Evolutionary conservation across 2,888 invertebrate genomes (phyloP), one percentile per base, ranked within the genome.

Genomic region (Oligia fasciuncula): DNA sequence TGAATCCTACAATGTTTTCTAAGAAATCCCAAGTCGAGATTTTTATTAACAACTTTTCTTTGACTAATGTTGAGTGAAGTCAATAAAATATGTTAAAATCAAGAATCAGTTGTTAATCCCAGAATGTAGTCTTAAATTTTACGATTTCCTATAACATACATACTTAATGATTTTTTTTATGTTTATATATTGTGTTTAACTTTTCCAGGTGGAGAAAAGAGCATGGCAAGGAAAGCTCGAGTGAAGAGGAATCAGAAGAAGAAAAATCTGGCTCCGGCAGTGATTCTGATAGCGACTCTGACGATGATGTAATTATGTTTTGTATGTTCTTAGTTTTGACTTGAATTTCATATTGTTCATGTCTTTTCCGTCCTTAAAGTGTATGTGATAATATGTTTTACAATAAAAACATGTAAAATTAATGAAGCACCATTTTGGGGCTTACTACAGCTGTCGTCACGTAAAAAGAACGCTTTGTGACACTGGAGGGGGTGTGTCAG

Each of bases 201-300:
- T 19, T 49, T 85, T 85, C 6, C 68, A 97, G 97, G 88, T 97
- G 97, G 97, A 97, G 97, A 91, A 97, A 97, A 89, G 97, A 97
- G 86, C 97, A 97, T 91, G 97, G 97, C 2, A 97, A 97, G 77
- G 97, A 97, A 76, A 97, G 95, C 82, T 95, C 97, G 1, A 97
- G 96, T 89, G 98, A 98, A 83, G 98, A 98, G 77, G 97, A 97
- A 80, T 97, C 97, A 13, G 97, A 96, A 69, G 97, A 95, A 51
- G 96, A 97, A 71, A 97, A 97, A 87, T 97, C 97, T 66, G 97
- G 97, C n/a, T 97, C 97, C 14, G 97, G 96, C 74, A 97, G 97
- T 87, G 97, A 97, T 89, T 97, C 97, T 70, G 97, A 97, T 81
- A 97, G 97, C 92, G 96, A 96, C 69, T 97, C 97, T 4, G 97